Evolutionary conservation across 2,888 invertebrate species (phyloP).

Genomic region (Heliconius aoede): DNA sequence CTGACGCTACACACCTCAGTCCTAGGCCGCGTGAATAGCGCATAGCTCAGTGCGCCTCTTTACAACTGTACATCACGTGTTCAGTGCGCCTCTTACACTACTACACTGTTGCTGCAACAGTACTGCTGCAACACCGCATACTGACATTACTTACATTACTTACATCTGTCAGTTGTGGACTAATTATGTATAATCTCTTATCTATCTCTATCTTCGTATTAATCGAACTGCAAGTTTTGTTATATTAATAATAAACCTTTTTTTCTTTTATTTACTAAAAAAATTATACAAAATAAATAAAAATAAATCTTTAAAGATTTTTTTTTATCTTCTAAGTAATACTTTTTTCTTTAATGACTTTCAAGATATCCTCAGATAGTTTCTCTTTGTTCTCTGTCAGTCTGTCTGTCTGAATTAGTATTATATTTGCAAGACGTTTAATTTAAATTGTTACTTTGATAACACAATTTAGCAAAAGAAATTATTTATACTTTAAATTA

Average conservation of each 20-base stretch:
- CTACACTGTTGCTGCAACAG: constrained; percentile 29
- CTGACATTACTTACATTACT: constrained; percentile 13
- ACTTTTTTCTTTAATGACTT: too few relatives aligned
- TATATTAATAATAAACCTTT: too few relatives aligned
- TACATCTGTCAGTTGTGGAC: neutral
- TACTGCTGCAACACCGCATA: neutral
- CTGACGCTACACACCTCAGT: constrained; percentile 46
- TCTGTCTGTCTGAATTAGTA: too few relatives aligned
- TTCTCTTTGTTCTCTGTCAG: too few relatives aligned
- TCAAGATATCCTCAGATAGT: too few relatives aligned
- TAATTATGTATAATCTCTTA: neutral
- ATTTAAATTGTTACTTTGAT: neutral
- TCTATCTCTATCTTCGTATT: too few relatives aligned
- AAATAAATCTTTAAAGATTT: too few relatives aligned
- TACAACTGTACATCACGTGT: constrained; percentile 49
- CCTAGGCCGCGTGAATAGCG: constrained; percentile 47
- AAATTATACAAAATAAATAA: too few relatives aligned
- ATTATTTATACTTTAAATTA: neutral
- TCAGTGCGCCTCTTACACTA: constrained; percentile 40
- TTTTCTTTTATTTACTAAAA: too few relatives aligned
- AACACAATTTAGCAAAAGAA: neutral
- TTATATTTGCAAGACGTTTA: too few relatives aligned
- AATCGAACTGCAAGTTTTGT: too few relatives aligned
- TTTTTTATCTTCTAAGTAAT: too few relatives aligned
- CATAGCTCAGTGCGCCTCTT: constrained; percentile 49